phyloP scores from a whole-genome alignment of 2,797 vertebrate species.

The Prionace glauca region DNA sequence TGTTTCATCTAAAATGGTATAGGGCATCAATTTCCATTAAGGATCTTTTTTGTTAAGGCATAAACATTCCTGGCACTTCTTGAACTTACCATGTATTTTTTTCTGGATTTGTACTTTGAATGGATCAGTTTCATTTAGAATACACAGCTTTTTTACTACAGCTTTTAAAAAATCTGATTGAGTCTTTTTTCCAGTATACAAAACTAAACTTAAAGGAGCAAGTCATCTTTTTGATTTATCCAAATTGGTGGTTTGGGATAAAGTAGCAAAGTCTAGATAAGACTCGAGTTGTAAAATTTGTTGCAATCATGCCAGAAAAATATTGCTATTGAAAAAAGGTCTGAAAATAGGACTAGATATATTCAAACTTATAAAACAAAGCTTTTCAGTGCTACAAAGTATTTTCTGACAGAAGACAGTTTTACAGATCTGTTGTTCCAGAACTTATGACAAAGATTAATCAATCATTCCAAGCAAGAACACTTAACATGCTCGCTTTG shows the following conservation, averaged over 20 bases:
- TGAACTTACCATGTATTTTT: not conserved
- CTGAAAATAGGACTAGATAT: slow-evolving; percentile 10
- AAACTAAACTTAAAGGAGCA: too few species aligned
- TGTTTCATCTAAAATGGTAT: not conserved
- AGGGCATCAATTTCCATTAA: slow-evolving; percentile 18
- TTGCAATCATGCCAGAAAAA: slow-evolving; percentile 24
- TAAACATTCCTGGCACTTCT: not conserved
- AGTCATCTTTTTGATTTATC: not conserved
- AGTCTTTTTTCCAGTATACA: not conserved
- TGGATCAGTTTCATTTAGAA: not conserved
- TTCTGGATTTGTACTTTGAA: not conserved
- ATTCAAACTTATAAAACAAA: slow-evolving; percentile 16
- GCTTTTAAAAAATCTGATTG: slow-evolving; percentile 3
- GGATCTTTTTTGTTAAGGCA: slow-evolving; percentile 2
- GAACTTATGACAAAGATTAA: slow-evolving; percentile 30
- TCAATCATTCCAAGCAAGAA: slow-evolving; percentile 35
- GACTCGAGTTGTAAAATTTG: not conserved
- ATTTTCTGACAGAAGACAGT: slow-evolving; percentile 13
- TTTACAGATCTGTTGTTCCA: slow-evolving; percentile 36
- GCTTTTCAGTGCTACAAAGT: slow-evolving; percentile 14
- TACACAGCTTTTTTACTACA: not conserved
- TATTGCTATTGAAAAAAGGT: not conserved
- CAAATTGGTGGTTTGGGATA: not conserved
- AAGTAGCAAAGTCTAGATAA: not conserved
- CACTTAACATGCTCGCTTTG: slow-evolving; percentile 32